Evolutionary conservation across 2,797 vertebrate genomes (phyloP), one percentile per base, ranked within the genome.

Genomic region (Danio choprae): DNA sequence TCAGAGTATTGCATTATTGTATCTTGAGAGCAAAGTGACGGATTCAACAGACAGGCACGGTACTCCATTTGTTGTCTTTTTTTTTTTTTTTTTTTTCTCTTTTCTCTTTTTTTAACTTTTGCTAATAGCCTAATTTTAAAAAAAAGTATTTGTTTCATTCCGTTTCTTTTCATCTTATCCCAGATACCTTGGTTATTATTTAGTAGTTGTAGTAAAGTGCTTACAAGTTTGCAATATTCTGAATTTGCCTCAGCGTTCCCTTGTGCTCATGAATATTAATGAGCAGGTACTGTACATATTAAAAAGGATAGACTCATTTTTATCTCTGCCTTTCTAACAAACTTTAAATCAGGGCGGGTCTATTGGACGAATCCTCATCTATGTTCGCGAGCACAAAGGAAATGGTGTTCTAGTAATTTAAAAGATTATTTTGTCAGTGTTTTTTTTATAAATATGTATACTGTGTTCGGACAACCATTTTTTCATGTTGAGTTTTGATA

Each of bases 401-500:
- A 72, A 81, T 80, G n/a, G 74, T 83, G 65, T 81, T 79, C 44
- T 43, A 64, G 18, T 84, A 84, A 81, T 68, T 15, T 55, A 72
- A 79, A 63, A 11, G 38, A 70, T 70, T 62, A 43, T 74, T 71
- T 63, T 55, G 56, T 65, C 69, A 63, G 46, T 74, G 44, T 73
- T 88, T 84, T 88, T 84, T 85, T 77, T 81, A 91, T 84, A 81
- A 78, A 87, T 84, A 81, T 88, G 86, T 83, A 88, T 83, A 85
- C 83, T 87, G 87, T 88, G 86, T 89, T 85, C 83, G 92, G 70
- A 87, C 84, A 20, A 44, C 82, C 89, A 89, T 87, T 73, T 58
- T 58, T 82, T 91, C 88, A 83, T 90, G 83, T 83, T 84, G 73
- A 85, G 84, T 87, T 91, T 89, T 93, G 90, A 84, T 91, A 87